These are phyloP conservation scores for Parauchenoglanis ngamensis DNA, from an alignment of 2,797 vertebrate species.

Conservation along the genomic window DNA sequence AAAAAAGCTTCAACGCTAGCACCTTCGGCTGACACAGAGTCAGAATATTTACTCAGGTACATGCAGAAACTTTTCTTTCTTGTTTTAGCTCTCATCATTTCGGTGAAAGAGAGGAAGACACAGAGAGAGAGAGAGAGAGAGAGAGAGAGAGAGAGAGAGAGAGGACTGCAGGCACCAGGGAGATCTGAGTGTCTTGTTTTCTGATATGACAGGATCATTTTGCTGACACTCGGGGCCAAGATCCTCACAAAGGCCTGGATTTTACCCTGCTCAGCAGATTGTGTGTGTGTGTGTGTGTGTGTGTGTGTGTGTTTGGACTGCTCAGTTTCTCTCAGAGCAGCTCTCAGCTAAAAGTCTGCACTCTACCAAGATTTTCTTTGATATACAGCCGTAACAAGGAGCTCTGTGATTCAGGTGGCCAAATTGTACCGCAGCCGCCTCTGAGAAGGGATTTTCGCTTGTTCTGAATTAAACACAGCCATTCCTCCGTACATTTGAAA, in stretches of 20 bases:
- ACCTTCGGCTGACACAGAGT: neutral
- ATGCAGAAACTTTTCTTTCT: slow-evolving; percentile 18
- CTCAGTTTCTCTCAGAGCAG: slow-evolving; percentile 21
- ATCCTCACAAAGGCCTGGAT: slow-evolving; percentile 50
- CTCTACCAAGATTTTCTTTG: slow-evolving; percentile 42
- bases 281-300: slow-evolving; percentile 5
- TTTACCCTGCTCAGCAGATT: slow-evolving; percentile 54
- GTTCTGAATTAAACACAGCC: slow-evolving; percentile 12
- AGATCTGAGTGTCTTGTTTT: slow-evolving; percentile 49
- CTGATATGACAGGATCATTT: slow-evolving; percentile 53
- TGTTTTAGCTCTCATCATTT: neutral
- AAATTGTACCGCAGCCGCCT: neutral
- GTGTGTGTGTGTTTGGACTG: slow-evolving; percentile 26
- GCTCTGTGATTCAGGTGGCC: neutral
- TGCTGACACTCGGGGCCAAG: slow-evolving; percentile 55
- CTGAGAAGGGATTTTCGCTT: neutral
- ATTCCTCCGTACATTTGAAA: neutral
- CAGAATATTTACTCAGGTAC: slow-evolving; percentile 35
- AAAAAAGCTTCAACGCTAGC: neutral
- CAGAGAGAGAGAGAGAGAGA: slow-evolving; percentile 10
- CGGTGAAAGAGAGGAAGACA: neutral
- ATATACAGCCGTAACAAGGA: slow-evolving; percentile 26
- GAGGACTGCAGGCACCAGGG: slow-evolving; percentile 36
- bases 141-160: slow-evolving; percentile 25
- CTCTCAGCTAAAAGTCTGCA: slow-evolving; percentile 17